Percentiles rank a stretch among this genome's conserved stretches.
Evolutionary conservation across 2,888 invertebrate species (phyloP).

Genomic region (Drosophila nigricruria): DNA sequence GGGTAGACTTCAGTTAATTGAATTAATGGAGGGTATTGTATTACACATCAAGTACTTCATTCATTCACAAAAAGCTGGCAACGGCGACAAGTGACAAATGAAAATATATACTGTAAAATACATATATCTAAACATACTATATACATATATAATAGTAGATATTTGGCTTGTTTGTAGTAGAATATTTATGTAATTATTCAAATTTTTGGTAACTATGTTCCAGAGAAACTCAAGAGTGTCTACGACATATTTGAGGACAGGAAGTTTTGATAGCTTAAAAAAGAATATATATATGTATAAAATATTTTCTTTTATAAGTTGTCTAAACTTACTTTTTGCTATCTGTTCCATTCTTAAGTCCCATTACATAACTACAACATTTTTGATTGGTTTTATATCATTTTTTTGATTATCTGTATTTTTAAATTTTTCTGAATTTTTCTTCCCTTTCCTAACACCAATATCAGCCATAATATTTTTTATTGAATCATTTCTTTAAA

Average conservation of each 20-base stretch:
- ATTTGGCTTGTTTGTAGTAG: not conserved
- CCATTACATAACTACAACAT: not conserved
- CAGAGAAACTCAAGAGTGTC: not conserved
- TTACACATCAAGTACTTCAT: constrained; percentile 42
- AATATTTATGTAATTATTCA: not conserved
- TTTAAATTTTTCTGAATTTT: not conserved
- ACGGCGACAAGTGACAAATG: constrained; percentile 22
- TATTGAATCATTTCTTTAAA: not conserved
- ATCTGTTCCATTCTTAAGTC: no score
- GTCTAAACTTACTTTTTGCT: no score
- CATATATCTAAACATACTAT: no score
- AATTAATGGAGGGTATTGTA: constrained; percentile 66
- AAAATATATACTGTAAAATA: constrained; percentile 6
- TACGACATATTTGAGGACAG: not conserved
- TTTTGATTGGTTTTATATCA: not conserved
- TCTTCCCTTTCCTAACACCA: not conserved
- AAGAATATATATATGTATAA: no score
- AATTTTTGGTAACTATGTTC: not conserved
- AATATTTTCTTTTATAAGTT: no score
- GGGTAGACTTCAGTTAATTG: constrained; percentile 59
- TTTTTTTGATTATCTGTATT: not conserved
- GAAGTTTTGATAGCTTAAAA: no score
- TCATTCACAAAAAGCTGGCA: constrained; percentile 18
- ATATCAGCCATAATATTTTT: not conserved
- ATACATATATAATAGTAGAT: not conserved